Base-by-base conservation (phyloP, 2,797 vertebrate genomes). In the Prionace glauca region DNA sequence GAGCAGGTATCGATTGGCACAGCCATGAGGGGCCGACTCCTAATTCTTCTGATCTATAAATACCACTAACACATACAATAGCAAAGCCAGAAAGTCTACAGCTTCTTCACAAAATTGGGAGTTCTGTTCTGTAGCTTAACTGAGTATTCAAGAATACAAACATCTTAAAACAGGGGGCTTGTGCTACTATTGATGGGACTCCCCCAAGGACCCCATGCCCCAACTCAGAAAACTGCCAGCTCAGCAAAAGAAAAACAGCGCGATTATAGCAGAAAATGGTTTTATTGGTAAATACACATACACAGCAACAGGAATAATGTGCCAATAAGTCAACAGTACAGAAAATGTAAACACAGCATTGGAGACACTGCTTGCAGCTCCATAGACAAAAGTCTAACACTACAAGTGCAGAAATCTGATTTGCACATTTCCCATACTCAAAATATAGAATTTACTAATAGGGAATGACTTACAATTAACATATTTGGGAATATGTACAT, bases 271-370 rank as follows among this genome's bases (percentile, higher is more conserved):
- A 84, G 81, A 84, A 84, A 84, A 45, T 45, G 81, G 45, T 84
- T 84, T 84, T 84, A 84, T 84, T 84, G 81, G 81, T 84, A 84
- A 84, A 84, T 24, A 84, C 36, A 84, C 81, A 84, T 45, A 84
- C 36, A 84, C 81, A 84, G 41, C 41, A 45, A 84, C 79, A 84
- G 14, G 36, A 41, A 84, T 84, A 84, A 84, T 84, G 79, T 84
- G 36, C 79, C 41, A 36, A 18, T 84, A 84, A 84, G 41, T 84
- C 81, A 84, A 84, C 81, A 84, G 22, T 84, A 84, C 81, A 84
- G 81, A 84, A 45, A 45, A 84, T 45, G 81, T 84, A 84, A 84
- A 84, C 45, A 84, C 81, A 84, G 20, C 20, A 81, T 41, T 81
- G 79, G 36, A 41, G 79, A 41, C 79, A 50, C 45, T 87, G 84